Evolutionary conservation across 2,797 vertebrate species (phyloP), one percentile per base, ranked within the genome.

Genomic region (Alouatta caraya): DNA sequence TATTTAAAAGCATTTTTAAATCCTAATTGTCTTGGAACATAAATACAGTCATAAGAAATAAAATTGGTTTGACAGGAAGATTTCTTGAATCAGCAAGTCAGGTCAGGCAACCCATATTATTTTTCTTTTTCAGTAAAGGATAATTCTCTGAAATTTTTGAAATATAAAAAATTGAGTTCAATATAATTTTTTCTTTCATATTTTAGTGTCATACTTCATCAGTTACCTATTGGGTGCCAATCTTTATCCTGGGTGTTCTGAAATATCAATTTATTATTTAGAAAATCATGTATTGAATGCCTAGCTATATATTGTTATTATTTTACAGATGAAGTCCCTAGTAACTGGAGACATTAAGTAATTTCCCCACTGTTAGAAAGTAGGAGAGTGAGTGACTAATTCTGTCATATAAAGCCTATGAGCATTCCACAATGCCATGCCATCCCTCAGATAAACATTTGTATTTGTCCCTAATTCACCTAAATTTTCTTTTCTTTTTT

Each of bases 1-100:
- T 6, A 78, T 88, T 97, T 91, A 96, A 93, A 90, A 82, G 57
- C 30, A 91, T 97, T 81, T 93, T 95, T 78, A 97, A 93, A 1
- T 78, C 28, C 48, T 85, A 97, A 44, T 4, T 96, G 28, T 89
- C 97, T 81, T 75, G 93, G 95, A 90, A 59, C 4, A 52, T 14
- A 37, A 52, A 88, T 88, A 8, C 11, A 95, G 61, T 88, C 75
- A 84, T 91, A 93, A 88, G 72, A 96, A 83, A 88, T 1, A 82
- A 97, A 97, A 96, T 70, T 80, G 33, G 50, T 96, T 95, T 98
- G 94, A 97, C 37, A 28, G 70, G 73, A 97, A 97, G 86, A 24
- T 55, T 96, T 95, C 79, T 95, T 93, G 87, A 97, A 78, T 93
- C 72, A 92, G 76, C 37, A 97, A 90, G n/a, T 78, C 33, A 89